Evolutionary conservation across 2,113 vertebrate genomes (phyloP).

Genomic region (Apaloderma vittatum): DNA sequence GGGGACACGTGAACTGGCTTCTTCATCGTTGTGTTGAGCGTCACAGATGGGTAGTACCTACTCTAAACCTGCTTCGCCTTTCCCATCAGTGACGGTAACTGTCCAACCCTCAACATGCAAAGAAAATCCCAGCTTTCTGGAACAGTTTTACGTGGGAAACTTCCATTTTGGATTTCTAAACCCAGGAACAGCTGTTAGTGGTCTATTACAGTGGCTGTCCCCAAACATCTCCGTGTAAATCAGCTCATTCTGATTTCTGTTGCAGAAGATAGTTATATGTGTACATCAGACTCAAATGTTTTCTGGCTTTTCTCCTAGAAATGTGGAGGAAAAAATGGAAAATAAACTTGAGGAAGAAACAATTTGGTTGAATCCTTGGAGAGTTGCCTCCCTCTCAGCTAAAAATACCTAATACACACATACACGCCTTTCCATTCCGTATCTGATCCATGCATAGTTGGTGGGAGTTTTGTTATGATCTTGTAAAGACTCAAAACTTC

Average conservation of each 20-base stretch:
- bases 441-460: background rate
- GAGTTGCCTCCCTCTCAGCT: slow-evolving; percentile 20
- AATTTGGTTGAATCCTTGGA: slow-evolving; percentile 38
- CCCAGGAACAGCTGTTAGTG: background rate
- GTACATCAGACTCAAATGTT: background rate
- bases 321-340: background rate
- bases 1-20: too few species aligned
- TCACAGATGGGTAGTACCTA: background rate
- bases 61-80: background rate
- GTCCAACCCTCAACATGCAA: accelerated
- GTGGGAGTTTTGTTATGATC: background rate
- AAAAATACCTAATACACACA: background rate
- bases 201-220: background rate
- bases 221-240: background rate
- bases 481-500: background rate
- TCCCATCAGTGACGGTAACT: background rate
- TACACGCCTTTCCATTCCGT: background rate
- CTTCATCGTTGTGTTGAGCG: accelerated
- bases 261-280: background rate
- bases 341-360: slow-evolving; percentile 57
- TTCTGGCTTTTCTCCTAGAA: background rate
- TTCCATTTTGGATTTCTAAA: background rate
- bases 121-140: background rate
- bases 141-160: background rate
- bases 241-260: background rate